Base-by-base conservation (phyloP, 1,140 invertebrate genomes). In the Musca domestica region DNA sequence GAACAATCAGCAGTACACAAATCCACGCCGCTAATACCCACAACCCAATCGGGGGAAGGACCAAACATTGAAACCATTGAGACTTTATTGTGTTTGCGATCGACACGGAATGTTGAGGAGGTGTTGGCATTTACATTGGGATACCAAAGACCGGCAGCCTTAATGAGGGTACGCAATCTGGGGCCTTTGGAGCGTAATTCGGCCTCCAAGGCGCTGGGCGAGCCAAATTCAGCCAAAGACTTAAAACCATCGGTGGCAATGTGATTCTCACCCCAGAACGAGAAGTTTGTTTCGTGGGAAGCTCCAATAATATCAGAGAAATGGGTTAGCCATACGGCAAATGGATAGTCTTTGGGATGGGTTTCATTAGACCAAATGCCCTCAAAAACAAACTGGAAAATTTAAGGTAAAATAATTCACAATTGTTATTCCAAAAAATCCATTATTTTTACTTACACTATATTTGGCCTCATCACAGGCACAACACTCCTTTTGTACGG, bases 301-400 rank as follows among this genome's bases (percentile, higher is more conserved):
- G 95, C 97, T 0, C 98, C 98, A 71, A 99, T 94, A 23, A 99
- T 88, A 83, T 99, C 97, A 12, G 96, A 98, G 84, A 99, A 99
- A 82, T 99, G 97, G 0, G 96, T 95, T 70, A 98, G 83, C 90
- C 93, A 95, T 19, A 88, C 78, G 12, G 91, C 90, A 72, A 91
- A 89, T 5, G 98, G 98, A 83, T 94, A 99, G 80, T 98, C 94
- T 84, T 95, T 98, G 0, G 98, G 97, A 83, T 99, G 98, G 0
- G 96, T 98, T 74, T 91, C 86, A 66, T 93, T 89, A 0, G 95
- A 96, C 98, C 98, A 99, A 19, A 98, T 87, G 0, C 98, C 98
- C 84, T 98, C 91, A 82, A 99, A 98, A 47, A 91, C 89, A 78
- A 95, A 82, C 93, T 95, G 82, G 83, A 74, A 20, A 14, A 47